Base-by-base conservation (phyloP, 1,140 invertebrate species). In the Neodiprion fabricii region DNA sequence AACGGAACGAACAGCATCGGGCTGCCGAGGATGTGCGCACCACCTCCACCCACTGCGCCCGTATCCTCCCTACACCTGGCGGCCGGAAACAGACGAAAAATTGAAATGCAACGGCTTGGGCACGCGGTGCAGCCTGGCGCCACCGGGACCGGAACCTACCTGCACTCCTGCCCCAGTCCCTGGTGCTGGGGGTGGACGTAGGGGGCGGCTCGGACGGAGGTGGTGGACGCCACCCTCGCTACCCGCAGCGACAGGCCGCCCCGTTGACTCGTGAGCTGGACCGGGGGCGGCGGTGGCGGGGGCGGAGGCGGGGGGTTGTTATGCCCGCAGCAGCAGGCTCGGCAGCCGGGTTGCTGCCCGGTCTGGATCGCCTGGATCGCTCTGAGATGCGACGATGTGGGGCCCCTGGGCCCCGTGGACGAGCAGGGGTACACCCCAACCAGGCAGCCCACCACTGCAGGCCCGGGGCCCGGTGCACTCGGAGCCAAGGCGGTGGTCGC, bases 1-100 rank as follows among this genome's bases (percentile, higher is more conserved):
- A 89, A 89, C 83, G 88, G 89, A 79, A 89, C 87, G 86, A 89
- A 89, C 84, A 89, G 88, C 88, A 89, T 89, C 83, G 89, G 88
- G 82, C 86, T 85, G 83, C 87, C 85, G 85, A 88, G 86, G 83
- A 88, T 87, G 84, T 87, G 86, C 82, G 86, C 85, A 87, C 85
- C 85, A 88, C 87, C 87, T 87, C 87, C 87, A 88, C 86, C 86
- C 86, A 87, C 86, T 86, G 85, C 85, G 83, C 85, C 86, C 83
- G 85, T 86, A 82, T 88, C 87, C 85, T 89, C 87, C 86, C 86
- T 89, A 88, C 86, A 89, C 87, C 87, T 88, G 28, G 28, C 28
- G 5, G 28, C 11, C 53, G 53, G 65, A 66, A 74, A 68, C 74
- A 69, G 65, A 50, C 71, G 67, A 74, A 71, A 69, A 50, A 74